These are phyloP conservation scores for Phocides pigmalion DNA, from an alignment of 1,140 invertebrate genomes.

Conservation along the genomic window DNA sequence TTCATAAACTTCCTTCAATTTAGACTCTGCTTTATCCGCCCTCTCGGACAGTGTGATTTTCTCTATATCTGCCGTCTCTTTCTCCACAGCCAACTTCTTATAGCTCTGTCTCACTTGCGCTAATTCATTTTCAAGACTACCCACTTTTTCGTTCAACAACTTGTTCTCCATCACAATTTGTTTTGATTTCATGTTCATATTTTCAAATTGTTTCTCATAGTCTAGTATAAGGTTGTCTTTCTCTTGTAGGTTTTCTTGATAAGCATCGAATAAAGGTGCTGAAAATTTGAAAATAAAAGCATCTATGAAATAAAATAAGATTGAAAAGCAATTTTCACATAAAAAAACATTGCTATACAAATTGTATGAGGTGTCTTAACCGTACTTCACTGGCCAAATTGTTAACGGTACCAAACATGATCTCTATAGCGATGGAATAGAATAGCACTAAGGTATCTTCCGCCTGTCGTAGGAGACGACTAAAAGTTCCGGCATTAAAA, in stretches of 20 bases:
- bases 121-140: slow-evolving; percentile 82
- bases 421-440: too few species aligned
- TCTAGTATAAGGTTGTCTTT: slow-evolving; percentile 87
- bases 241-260: slow-evolving; percentile 87
- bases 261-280: slow-evolving; percentile 87
- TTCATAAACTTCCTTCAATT: slow-evolving; percentile 86
- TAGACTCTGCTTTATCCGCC: slow-evolving; percentile 84
- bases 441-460: too few species aligned
- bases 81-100: slow-evolving; percentile 80
- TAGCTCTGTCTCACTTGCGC: slow-evolving; percentile 81
- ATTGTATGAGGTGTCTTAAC: too few species aligned
- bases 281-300: slow-evolving; percentile 43
- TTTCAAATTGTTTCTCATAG: slow-evolving; percentile 86
- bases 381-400: too few species aligned
- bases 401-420: too few species aligned
- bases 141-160: slow-evolving; percentile 74
- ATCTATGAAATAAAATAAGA: slow-evolving; percentile 3
- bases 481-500: too few species aligned
- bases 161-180: slow-evolving; percentile 87
- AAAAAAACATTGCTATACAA: too few species aligned
- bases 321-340: too few species aligned
- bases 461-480: too few species aligned
- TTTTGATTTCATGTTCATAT: slow-evolving; percentile 86
- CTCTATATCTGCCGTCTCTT: slow-evolving; percentile 84
- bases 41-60: slow-evolving; percentile 84